A percentile compares a stretch with the other conserved stretches of the same genome.
Conservation (phyloP, 2,888 invertebrate genomes). For the Nasonovia ribisnigri region DNA sequence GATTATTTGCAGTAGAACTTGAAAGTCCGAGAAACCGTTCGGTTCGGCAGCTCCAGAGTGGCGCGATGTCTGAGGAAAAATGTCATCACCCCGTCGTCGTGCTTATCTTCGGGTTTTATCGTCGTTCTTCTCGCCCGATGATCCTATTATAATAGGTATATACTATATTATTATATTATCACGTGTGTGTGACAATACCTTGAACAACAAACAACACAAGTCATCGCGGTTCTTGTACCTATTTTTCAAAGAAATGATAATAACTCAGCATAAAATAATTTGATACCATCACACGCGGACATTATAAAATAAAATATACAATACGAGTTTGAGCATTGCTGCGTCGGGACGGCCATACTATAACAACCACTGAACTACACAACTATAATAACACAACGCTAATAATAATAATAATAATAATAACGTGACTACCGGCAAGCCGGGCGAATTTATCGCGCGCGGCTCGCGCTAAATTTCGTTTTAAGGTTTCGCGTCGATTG, state of each 20-base stretch:
- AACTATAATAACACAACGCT: no score
- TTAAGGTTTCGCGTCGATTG: slow-evolving; percentile 49
- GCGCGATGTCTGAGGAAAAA: neutral
- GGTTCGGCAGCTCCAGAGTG: neutral
- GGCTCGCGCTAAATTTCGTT: slow-evolving; percentile 34
- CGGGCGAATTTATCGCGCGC: slow-evolving; percentile 35
- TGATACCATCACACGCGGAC: neutral
- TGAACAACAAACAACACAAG: neutral
- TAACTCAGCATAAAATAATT: no score
- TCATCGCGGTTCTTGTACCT: neutral
- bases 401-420: neutral
- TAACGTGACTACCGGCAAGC: neutral
- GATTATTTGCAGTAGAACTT: neutral
- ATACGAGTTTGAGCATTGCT: neutral
- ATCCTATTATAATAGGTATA: neutral
- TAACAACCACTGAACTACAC: neutral
- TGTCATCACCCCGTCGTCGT: neutral
- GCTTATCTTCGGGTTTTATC: neutral
- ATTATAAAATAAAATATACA: neutral
- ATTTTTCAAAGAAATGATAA: neutral
- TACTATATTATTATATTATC: neutral
- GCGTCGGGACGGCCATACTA: neutral
- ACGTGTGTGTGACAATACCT: neutral
- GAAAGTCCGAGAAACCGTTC: neutral
- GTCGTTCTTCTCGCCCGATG: no score